These are phyloP conservation scores for Pterostichus madidus DNA, from an alignment of 2,888 invertebrate species.

Conservation along the genomic window DNA sequence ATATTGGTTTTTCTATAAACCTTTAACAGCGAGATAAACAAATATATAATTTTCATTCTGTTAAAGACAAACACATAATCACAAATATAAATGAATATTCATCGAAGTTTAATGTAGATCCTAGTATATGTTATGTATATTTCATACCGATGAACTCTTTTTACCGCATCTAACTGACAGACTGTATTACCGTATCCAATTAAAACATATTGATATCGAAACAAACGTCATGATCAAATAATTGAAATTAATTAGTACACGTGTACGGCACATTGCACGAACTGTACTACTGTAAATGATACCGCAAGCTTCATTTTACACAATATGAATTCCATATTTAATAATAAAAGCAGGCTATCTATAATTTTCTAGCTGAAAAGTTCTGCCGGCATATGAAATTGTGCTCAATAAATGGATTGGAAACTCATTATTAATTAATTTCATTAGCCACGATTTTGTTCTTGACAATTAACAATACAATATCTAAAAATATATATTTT, in stretches of 20 bases:
- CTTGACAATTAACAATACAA: conserved; percentile 7
- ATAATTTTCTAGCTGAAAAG: conserved; percentile 33
- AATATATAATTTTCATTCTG: no score
- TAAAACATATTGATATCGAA: conserved; percentile 18
- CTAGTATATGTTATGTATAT: neutral
- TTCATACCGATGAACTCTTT: neutral
- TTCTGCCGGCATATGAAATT: conserved; percentile 11
- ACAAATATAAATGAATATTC: no score
- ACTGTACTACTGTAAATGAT: neutral
- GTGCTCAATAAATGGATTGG: conserved; percentile 22
- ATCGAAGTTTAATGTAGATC: no score
- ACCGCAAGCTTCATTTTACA: conserved; percentile 33
- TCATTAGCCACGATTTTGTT: conserved; percentile 1
- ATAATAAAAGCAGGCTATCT: conserved; percentile 36
- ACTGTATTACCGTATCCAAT: conserved; percentile 20
- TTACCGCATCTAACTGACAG: neutral
- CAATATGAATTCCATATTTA: conserved; percentile 43
- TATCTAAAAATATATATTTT: neutral
- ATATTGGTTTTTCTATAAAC: no score
- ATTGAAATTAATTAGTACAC: conserved; percentile 52
- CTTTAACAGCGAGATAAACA: no score
- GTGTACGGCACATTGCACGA: conserved; percentile 8
- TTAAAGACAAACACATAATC: no score
- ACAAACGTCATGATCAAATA: conserved; percentile 51
- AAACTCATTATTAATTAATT: conserved; percentile 26